Base-by-base conservation (phyloP, 2,888 invertebrate genomes). In the Tetragonisca angustula region DNA sequence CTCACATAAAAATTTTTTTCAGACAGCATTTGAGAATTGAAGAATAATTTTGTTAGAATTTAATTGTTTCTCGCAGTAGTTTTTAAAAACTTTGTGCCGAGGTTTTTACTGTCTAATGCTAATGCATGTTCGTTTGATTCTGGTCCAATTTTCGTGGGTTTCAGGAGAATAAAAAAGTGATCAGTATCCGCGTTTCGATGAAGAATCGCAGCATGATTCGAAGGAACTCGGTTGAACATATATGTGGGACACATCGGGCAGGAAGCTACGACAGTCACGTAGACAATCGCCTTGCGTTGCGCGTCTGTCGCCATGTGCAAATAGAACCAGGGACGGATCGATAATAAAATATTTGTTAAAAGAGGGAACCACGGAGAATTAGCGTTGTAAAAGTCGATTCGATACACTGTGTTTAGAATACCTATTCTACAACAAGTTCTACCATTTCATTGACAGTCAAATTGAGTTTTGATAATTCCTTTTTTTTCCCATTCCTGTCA, bases 181-280 rank as follows among this genome's bases (percentile, higher is more conserved):
- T 61, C 75, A 69, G 52, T 56, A 56, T 69, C 68, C 52, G 73
- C 62, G 68, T 80, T 59, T 24, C 61, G 9, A 75, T 52, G 72
- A 62, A 36, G 49, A 43, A 68, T 65, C 36, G 68, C 59, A 49
- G 64, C 36, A 52, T 61, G 78, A 73, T 70, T 59, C 75, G 59
- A 87, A 76, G 90, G 86, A 84, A 87, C 85, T 85, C 76, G 67
- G 77, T 54, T 74, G 87, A 86, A 83, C 83, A 88, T 86, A 88
- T 90, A 92, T 92, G 90, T 92, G 88, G 92, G 92, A 92, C 92
- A 91, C 87, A 85, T 81, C 83, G 88, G 91, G 87, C 92, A 92
- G 92, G 92, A 92, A 92, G 90, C 91, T 82, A 88, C 80, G 85
- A 83, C 87, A 82, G 90, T 92, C 92, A 92, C 92, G 92, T 92